Conservation (phyloP, 2,797 vertebrate species). For the Hipposideros larvatus region DNA sequence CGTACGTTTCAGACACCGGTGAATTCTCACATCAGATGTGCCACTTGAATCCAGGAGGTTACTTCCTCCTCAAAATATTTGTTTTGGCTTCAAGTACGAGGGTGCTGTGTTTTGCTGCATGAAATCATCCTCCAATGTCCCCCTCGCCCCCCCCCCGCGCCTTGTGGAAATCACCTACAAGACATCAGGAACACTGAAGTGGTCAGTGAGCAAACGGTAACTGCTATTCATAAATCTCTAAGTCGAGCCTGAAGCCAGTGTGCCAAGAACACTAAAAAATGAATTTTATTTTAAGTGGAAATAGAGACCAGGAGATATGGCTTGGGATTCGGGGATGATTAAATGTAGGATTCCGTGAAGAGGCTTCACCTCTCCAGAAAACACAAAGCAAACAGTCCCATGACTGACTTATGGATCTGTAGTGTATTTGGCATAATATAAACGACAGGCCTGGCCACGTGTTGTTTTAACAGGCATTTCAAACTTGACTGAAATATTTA, state of each 20-base stretch:
- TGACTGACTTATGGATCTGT: constrained; percentile 80
- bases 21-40: neutral
- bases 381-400: constrained; percentile 84
- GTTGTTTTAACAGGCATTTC: constrained; percentile 63
- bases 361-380: constrained; percentile 84
- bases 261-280: constrained; percentile 86
- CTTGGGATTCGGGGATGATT: constrained; percentile 88
- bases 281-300: constrained; percentile 88
- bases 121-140: constrained; percentile 45
- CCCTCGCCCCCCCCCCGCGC: neutral
- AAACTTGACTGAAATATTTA: constrained; percentile 66
- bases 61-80: constrained; percentile 75
- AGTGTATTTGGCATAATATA: constrained; percentile 76
- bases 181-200: constrained; percentile 75
- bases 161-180: constrained; percentile 75
- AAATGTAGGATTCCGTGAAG: constrained; percentile 87
- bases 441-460: constrained; percentile 71
- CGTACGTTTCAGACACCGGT: neutral
- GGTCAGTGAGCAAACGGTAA: constrained; percentile 83
- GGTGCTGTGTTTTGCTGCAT: constrained; percentile 65
- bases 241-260: constrained; percentile 87
- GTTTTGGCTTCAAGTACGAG: constrained; percentile 66
- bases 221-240: constrained; percentile 84
- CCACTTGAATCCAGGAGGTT: constrained; percentile 12
- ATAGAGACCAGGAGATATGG: constrained; percentile 84